Percentiles rank a stretch among this genome's conserved stretches.
Conservation (phyloP, 2,797 vertebrate genomes). For the Orestias chungarensis region DNA sequence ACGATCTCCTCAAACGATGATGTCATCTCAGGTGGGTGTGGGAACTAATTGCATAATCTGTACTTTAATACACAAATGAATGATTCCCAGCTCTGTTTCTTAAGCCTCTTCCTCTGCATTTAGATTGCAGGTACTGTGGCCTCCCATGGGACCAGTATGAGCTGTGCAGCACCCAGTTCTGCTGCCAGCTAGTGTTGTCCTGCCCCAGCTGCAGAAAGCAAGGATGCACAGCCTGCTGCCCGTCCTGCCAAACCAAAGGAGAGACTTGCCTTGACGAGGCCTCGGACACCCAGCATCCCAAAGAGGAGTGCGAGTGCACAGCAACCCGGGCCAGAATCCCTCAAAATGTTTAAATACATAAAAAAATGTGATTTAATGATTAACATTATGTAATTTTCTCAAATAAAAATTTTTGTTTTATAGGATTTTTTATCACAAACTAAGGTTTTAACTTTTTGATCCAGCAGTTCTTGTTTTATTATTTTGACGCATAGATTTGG, state of each 20-base stretch:
- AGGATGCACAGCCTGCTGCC: slow-evolving; percentile 90
- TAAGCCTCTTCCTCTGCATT: neutral
- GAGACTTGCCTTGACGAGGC: slow-evolving; percentile 13
- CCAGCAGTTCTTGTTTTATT: slow-evolving; percentile 7
- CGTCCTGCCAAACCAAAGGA: slow-evolving; percentile 86
- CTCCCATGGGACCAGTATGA: slow-evolving; percentile 90
- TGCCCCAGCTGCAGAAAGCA: slow-evolving; percentile 83
- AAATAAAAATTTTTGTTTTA: no score
- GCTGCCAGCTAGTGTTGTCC: slow-evolving; percentile 91
- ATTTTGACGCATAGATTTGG: slow-evolving; percentile 3
- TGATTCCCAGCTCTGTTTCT: neutral
- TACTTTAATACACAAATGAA: neutral
- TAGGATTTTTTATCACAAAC: no score
- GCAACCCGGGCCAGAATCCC: slow-evolving; percentile 85
- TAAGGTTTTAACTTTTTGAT: no score
- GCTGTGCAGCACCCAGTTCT: slow-evolving; percentile 88
- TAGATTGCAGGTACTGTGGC: slow-evolving; percentile 92
- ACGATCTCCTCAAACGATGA: slow-evolving; percentile 88
- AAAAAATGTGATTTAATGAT: neutral
- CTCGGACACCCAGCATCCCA: slow-evolving; percentile 51
- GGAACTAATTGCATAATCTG: neutral
- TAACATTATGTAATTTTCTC: no score
- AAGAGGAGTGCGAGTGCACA: slow-evolving; percentile 95
- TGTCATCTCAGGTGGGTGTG: slow-evolving; percentile 87
- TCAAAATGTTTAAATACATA: slow-evolving; percentile 66